Conservation (phyloP, 2,888 invertebrate genomes). For the Coecobrya sp. region DNA sequence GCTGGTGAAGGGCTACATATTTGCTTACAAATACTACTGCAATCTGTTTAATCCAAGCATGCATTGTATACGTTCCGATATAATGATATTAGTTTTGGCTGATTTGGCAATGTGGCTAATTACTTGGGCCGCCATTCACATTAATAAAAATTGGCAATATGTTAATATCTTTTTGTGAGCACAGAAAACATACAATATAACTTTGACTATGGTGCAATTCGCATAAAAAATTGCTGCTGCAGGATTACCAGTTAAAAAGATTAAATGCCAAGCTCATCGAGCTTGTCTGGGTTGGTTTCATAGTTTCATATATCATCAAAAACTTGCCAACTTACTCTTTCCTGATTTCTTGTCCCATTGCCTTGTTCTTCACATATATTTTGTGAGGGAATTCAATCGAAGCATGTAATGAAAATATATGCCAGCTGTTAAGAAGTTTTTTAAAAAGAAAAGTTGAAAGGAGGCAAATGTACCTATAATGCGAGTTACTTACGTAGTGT, state of each 20-base stretch:
- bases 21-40: background rate
- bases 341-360: constrained; percentile 27
- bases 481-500: background rate
- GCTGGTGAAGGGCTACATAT: background rate
- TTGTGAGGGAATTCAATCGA: constrained; percentile 30
- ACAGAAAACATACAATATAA: background rate
- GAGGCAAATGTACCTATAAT: background rate
- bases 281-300: constrained; percentile 17
- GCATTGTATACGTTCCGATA: background rate
- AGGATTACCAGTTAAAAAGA: constrained; percentile 22
- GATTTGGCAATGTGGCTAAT: background rate
- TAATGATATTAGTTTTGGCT: background rate
- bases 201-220: background rate
- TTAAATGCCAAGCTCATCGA: constrained; percentile 45
- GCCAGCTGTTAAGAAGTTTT: constrained; percentile 51
- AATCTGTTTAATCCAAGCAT: background rate
- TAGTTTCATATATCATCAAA: constrained; percentile 28
- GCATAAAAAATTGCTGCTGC: background rate
- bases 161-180: background rate
- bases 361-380: background rate
- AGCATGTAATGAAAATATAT: constrained; percentile 47
- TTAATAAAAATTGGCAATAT: background rate
- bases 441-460: constrained; percentile 12
- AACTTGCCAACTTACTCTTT: background rate
- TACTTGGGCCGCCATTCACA: background rate